Percentiles rank a stretch among this genome's conserved stretches.
Conservation (phyloP, 2,888 invertebrate species). For the Lithophane socia region DNA sequence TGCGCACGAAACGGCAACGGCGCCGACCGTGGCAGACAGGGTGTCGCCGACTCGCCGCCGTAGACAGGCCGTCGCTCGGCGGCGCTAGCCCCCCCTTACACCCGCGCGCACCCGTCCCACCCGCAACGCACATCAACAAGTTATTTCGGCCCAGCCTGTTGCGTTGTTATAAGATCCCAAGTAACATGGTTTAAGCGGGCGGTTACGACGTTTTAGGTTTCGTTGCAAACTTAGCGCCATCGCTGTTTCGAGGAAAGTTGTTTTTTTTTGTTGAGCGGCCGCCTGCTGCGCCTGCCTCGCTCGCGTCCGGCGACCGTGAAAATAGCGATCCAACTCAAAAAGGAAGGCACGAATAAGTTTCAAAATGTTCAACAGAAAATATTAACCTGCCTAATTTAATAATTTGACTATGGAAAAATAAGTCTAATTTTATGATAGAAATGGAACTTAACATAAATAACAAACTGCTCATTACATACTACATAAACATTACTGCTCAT, state of each 20-base stretch:
- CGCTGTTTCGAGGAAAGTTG: slow-evolving; percentile 90
- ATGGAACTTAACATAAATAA: neutral
- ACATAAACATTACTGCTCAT: neutral
- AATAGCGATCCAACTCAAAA: slow-evolving; percentile 78
- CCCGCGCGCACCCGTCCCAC: slow-evolving; percentile 82
- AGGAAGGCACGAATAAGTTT: slow-evolving; percentile 63
- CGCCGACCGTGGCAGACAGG: slow-evolving; percentile 97
- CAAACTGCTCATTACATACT: neutral
- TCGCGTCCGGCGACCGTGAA: slow-evolving; percentile 87
- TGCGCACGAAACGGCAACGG: slow-evolving; percentile 92
- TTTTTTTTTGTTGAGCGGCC: slow-evolving; percentile 87
- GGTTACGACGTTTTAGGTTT: slow-evolving; percentile 78
- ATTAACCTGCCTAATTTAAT: neutral
- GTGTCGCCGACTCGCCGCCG: slow-evolving; percentile 97
- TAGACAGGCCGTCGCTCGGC: slow-evolving; percentile 94
- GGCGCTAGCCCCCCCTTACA: slow-evolving; percentile 86
- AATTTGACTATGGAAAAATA: slow-evolving; percentile 2
- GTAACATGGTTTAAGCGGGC: slow-evolving; percentile 71
- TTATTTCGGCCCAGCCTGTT: slow-evolving; percentile 86
- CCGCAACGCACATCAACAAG: slow-evolving; percentile 89
- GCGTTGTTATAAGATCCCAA: slow-evolving; percentile 81
- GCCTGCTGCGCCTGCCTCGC: slow-evolving; percentile 84
- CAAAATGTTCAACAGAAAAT: slow-evolving; percentile 29
- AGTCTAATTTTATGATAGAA: neutral
- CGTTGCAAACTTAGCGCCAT: slow-evolving; percentile 86